A percentile compares a stretch with the other conserved stretches of the same genome.
Evolutionary conservation across 2,888 invertebrate genomes (phyloP).

Genomic region (Xestoiulus laeticollis): DNA sequence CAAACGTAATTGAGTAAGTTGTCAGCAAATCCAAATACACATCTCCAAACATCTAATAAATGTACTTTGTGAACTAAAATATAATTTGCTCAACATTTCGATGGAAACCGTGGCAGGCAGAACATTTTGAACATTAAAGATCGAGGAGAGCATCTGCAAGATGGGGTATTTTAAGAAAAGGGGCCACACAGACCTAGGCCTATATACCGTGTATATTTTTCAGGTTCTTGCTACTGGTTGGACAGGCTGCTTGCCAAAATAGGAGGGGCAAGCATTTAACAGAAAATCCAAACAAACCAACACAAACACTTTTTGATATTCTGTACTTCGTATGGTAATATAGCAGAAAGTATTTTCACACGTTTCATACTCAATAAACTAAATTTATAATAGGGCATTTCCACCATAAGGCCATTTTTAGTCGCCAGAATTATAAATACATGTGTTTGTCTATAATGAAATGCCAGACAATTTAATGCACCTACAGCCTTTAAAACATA

Average conservation of each 20-base stretch:
- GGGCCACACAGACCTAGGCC: conserved; percentile 48
- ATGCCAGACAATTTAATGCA: too few species aligned
- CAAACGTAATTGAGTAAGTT: background rate
- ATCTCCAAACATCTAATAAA: background rate
- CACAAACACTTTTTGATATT: conserved; percentile 34
- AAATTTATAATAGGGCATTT: too few species aligned
- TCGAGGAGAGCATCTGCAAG: conserved; percentile 14
- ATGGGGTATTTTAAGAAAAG: conserved; percentile 40
- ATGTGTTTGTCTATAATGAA: too few species aligned
- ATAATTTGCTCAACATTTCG: background rate
- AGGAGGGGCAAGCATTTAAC: conserved; percentile 40
- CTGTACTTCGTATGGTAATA: background rate
- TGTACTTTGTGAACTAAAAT: background rate
- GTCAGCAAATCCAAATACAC: conserved; percentile 13
- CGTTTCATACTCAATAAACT: background rate
- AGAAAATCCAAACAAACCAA: conserved; percentile 39
- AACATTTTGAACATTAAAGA: conserved; percentile 24
- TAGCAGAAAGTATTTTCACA: background rate
- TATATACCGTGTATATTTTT: conserved; percentile 35
- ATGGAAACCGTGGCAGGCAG: background rate
- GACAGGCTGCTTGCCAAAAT: conserved; percentile 8
- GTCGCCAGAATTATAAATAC: too few species aligned
- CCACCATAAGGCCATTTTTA: too few species aligned
- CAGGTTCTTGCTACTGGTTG: conserved; percentile 46
- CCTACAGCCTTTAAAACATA: too few species aligned